phyloP scores from a whole-genome alignment of 2,797 vertebrate species.

The Pitangus sulphuratus region DNA sequence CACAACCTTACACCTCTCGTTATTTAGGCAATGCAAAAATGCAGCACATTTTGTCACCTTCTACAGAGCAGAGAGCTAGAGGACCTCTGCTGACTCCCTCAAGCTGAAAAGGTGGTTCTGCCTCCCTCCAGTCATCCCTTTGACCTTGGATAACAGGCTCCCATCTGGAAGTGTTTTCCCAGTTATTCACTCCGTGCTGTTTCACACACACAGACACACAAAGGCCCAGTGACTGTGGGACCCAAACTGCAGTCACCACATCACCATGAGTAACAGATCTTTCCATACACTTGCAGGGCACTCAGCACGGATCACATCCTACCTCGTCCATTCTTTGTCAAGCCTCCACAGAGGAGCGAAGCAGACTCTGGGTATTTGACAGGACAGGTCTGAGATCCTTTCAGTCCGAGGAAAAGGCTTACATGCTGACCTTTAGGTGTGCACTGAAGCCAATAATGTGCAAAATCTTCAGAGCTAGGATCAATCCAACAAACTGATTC shows the following conservation, averaged over 20 bases:
- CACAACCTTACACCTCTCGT: neutral
- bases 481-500: neutral
- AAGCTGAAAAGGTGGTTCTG: neutral
- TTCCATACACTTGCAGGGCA: neutral
- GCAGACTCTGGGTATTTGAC: neutral
- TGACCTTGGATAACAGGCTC: neutral
- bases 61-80: neutral
- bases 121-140: neutral
- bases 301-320: neutral
- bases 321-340: neutral
- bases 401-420: neutral
- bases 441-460: neutral
- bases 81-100: neutral
- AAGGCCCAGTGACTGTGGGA: neutral
- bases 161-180: neutral
- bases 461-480: neutral
- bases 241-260: neutral
- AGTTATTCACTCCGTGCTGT: neutral
- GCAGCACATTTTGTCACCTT: neutral
- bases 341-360: neutral
- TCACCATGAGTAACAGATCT: rapidly evolving
- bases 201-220: neutral
- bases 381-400: neutral
- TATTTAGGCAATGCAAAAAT: neutral
- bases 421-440: rapidly evolving